Conservation (phyloP, 1,140 invertebrate species). For the Cydia splendana region DNA sequence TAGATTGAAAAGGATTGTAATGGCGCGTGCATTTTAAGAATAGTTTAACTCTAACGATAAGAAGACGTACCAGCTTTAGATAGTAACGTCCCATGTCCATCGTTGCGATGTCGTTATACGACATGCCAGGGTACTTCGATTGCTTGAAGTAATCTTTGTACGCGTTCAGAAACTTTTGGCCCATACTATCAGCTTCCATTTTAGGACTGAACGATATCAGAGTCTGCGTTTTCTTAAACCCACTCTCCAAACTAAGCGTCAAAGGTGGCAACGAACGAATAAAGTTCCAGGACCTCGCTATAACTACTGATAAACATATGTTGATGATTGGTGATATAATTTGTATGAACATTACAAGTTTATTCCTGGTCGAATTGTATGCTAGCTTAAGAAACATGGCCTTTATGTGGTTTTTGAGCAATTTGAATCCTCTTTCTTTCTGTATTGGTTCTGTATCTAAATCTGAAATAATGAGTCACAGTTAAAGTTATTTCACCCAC, state of each 20-base stretch:
- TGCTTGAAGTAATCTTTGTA: constrained; percentile 71
- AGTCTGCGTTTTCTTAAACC: constrained; percentile 64
- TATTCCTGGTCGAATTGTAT: constrained; percentile 80
- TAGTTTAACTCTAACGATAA: not conserved
- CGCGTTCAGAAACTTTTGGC: constrained; percentile 54
- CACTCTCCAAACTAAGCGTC: constrained; percentile 65
- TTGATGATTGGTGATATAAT: constrained; percentile 82
- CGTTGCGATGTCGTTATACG: constrained; percentile 59
- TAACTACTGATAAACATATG: constrained; percentile 81
- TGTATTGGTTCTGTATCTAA: constrained; percentile 60
- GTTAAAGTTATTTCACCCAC: too few relatives aligned
- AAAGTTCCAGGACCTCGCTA: constrained; percentile 74
- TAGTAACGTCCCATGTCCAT: constrained; percentile 67
- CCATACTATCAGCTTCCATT: constrained; percentile 53
- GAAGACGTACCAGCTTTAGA: constrained; percentile 66
- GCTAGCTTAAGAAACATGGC: constrained; percentile 84
- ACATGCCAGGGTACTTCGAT: constrained; percentile 54
- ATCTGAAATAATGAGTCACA: constrained; percentile 42
- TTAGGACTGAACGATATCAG: constrained; percentile 53
- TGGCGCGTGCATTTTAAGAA: too few relatives aligned
- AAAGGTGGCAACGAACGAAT: constrained; percentile 72
- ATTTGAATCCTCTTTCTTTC: constrained; percentile 66
- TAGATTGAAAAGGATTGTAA: too few relatives aligned
- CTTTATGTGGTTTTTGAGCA: constrained; percentile 81
- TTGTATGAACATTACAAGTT: constrained; percentile 80